Percentiles rank a stretch among this genome's conserved stretches.
Conservation (phyloP, 1,140 invertebrate species). For the Trichonephila clavata region DNA sequence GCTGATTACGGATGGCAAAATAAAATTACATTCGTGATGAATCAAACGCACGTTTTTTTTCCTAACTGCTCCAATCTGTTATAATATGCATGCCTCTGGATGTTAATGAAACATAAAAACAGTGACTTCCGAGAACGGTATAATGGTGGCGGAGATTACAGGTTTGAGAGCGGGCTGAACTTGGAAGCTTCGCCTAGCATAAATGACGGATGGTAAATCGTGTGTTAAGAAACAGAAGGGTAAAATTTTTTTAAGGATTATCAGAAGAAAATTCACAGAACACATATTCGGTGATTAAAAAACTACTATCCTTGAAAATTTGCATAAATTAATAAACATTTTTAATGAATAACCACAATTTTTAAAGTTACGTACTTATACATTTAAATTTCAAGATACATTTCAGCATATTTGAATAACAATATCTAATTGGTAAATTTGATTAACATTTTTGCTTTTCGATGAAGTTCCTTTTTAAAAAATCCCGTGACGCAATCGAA, state of each 20-base stretch:
- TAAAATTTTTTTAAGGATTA: background rate
- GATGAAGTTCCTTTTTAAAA: too few species aligned
- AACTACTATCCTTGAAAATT: too few species aligned
- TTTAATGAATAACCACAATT: too few species aligned
- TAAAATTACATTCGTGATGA: slow-evolving; percentile 6
- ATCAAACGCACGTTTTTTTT: background rate
- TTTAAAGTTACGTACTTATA: too few species aligned
- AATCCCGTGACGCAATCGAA: too few species aligned
- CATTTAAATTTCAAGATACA: too few species aligned
- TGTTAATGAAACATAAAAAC: slow-evolving; percentile 36
- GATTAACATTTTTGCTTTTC: too few species aligned
- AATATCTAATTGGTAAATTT: too few species aligned
- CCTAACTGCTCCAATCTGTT: background rate
- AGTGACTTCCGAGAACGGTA: background rate
- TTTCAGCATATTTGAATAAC: too few species aligned
- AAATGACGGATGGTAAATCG: background rate
- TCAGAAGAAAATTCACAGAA: background rate
- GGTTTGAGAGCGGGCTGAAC: slow-evolving; percentile 21
- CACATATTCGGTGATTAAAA: too few species aligned
- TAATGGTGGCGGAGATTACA: slow-evolving; percentile 7
- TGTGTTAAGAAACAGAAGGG: background rate
- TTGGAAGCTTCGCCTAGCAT: background rate
- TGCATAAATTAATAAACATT: too few species aligned
- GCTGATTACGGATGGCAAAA: slow-evolving; percentile 11
- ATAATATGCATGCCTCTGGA: slow-evolving; percentile 19